These are phyloP conservation scores for Globodera rostochiensis DNA, from an alignment of 1,140 invertebrate genomes.

Conservation along the genomic window DNA sequence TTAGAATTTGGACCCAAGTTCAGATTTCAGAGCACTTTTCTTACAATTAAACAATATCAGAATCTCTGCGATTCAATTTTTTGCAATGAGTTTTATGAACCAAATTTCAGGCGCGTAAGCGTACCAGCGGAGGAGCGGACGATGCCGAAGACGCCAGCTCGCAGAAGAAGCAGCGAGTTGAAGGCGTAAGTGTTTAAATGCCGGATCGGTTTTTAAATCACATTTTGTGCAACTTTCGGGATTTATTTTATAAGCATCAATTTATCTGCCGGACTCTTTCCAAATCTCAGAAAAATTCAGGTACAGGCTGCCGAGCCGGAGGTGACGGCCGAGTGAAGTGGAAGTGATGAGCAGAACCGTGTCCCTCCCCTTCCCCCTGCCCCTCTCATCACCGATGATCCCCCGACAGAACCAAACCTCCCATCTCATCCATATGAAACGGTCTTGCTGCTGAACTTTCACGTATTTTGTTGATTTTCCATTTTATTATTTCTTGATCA, in stretches of 20 bases:
- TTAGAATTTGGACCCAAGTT: neutral
- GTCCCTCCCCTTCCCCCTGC: neutral
- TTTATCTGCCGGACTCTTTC: neutral
- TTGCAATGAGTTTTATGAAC: neutral
- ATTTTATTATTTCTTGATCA: neutral
- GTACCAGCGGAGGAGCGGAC: neutral
- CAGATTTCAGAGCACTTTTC: too few relatives aligned
- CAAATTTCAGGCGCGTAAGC: neutral
- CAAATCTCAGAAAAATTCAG: neutral
- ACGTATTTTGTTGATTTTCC: neutral
- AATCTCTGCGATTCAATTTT: too few relatives aligned
- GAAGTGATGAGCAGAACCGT: neutral
- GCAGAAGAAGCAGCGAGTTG: constrained; percentile 24
- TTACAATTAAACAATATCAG: too few relatives aligned
- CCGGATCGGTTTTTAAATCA: neutral
- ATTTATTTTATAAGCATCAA: neutral
- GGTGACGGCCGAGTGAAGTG: constrained; percentile 1
- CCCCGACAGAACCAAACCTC: neutral
- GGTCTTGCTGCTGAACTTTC: neutral
- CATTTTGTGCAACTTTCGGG: neutral
- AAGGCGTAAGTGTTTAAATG: constrained; percentile 22
- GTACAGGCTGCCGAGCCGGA: neutral
- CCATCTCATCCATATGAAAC: neutral
- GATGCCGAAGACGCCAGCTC: neutral
- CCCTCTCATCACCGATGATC: neutral